Base-by-base conservation (phyloP, 2,113 vertebrate species). In the Trogon surrucura region DNA sequence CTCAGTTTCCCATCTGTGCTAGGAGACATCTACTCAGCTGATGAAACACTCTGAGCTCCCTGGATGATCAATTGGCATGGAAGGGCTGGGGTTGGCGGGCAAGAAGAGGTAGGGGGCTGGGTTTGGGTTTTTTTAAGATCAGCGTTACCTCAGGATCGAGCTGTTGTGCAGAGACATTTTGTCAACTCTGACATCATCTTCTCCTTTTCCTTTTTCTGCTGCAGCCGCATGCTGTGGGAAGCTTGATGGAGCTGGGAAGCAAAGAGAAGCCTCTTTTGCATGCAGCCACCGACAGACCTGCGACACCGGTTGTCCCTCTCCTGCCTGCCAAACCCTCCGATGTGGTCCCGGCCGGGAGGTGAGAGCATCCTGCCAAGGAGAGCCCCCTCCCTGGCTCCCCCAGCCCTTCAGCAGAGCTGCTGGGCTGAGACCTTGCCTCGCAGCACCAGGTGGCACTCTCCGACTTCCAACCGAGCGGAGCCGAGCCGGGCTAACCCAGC, bases 401-500 rank as follows among this genome's bases (percentile, higher is more conserved):
- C 74, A 41, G 36, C 50, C 66, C 75, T 10, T 69, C 5, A 3
- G 82, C 61, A 34, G 56, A 23, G 67, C 89, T 13, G 34, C 75
- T 9, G 70, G 54, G 58, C 16, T 64, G 4, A 41, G 20, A 11
- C 2, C 5, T 72, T 18, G 64, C 66, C 29, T 67, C 5, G 10
- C 1, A 74, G 95, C 98, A 96, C 89, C 85, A 97, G 98, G 60
- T 96, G 98, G 95, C 56, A 93, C 32, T 91, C 47, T 93, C 91
- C 11, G 94, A 95, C 97, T 86, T 85, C 77, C 83, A 73, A 94
- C 36, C 81, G 67, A 47, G 22, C 81, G 6, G 10, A 51, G 80
- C 74, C 32, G 18, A 50, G 58, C 16, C 5, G 9, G 34, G 32
- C 15, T 21, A 5, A 5, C 22, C 54, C 67, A 2, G 61, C 36